Evolutionary conservation across 2,888 invertebrate species (phyloP), one percentile per base, ranked within the genome.

Genomic region (Empis stercorea): DNA sequence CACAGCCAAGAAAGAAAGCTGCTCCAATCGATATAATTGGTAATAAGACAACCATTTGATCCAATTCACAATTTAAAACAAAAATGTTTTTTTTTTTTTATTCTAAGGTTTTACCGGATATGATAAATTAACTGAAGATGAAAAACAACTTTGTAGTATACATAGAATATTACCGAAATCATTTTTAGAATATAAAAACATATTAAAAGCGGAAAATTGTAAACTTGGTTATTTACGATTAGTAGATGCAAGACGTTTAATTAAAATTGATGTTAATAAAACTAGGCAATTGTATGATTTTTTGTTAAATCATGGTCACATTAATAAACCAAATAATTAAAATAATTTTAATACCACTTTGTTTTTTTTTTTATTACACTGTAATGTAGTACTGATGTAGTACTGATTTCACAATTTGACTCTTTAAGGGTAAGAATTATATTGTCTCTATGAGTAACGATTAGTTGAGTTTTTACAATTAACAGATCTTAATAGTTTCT

Each of bases 231-330:
- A 76, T 49, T 68, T 94, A 7, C 76, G 82, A 51, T 70, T 94
- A 51, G 79, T 87, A 2, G 87, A 88, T 61, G 93, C 93, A 0
- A 73, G 94, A 45, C 76, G 76, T 39, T 74, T 92, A 40, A 76
- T 93, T 36, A 93, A 92, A 69, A 94, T 94, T 56, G 93, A 94
- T 72, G 94, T 94, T 3, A 92, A 92, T 66, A 87, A 87, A 66
- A 94, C 93, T 0, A 77, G 92, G 52, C 87, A 87, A 66, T 79
- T 93, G 58, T 87, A 84, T 71, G 84, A 87, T 71, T 80, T 84
- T 65, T 71, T 89, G 9, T n/a, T 34, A 34, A 13, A 34, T 34
- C 34, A 34, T 34, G n/a, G 13, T 34, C n/a, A 34, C 13, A n/a
- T 34, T 13, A 34, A 34, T n/a, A 34, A 34, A 34, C 13, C 13